Percentiles rank a stretch among this genome's conserved stretches.
These are phyloP conservation scores for Adelges cooleyi DNA, from an alignment of 1,140 invertebrate species.

Conservation along the genomic window DNA sequence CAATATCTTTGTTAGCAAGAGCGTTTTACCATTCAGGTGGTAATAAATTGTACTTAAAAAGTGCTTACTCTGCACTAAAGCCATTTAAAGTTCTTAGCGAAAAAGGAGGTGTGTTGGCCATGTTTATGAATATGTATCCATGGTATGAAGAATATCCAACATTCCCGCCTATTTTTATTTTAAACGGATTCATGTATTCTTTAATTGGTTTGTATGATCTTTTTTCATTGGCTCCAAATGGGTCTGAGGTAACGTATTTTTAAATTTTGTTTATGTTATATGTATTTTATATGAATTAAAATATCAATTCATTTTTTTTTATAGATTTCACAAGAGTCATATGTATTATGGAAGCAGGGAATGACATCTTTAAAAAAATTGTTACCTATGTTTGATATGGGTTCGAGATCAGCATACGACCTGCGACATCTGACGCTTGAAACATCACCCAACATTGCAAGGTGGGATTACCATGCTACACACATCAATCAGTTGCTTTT, in stretches of 20 bases:
- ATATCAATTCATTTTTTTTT: background rate
- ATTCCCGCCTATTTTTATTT: slow-evolving; percentile 82
- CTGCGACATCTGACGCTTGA: slow-evolving; percentile 81
- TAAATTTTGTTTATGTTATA: too few relatives aligned
- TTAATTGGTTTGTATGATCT: slow-evolving; percentile 92
- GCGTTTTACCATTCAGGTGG: slow-evolving; percentile 74
- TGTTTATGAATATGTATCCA: slow-evolving; percentile 58
- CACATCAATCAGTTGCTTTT: slow-evolving; percentile 93
- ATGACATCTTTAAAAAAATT: slow-evolving; percentile 80
- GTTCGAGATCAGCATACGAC: slow-evolving; percentile 93
- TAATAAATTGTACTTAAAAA: slow-evolving; percentile 61
- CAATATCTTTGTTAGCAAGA: slow-evolving; percentile 79
- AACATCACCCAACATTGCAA: slow-evolving; percentile 77
- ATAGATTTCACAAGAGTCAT: slow-evolving; percentile 47
- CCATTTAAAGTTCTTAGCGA: slow-evolving; percentile 61
- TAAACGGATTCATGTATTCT: slow-evolving; percentile 98
- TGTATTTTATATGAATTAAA: too few relatives aligned
- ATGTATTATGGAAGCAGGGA: slow-evolving; percentile 69
- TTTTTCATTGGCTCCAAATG: slow-evolving; percentile 48
- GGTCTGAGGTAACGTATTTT: slow-evolving; percentile 1
- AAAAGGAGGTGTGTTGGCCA: slow-evolving; percentile 71
- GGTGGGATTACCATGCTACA: slow-evolving; percentile 97
- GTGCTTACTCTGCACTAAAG: slow-evolving; percentile 65
- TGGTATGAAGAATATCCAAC: slow-evolving; percentile 99
- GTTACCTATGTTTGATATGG: slow-evolving; percentile 87